Percentiles rank a stretch among this genome's conserved stretches.
Conservation (phyloP, 2,888 invertebrate genomes). For the Adelphocoris suturalis region DNA sequence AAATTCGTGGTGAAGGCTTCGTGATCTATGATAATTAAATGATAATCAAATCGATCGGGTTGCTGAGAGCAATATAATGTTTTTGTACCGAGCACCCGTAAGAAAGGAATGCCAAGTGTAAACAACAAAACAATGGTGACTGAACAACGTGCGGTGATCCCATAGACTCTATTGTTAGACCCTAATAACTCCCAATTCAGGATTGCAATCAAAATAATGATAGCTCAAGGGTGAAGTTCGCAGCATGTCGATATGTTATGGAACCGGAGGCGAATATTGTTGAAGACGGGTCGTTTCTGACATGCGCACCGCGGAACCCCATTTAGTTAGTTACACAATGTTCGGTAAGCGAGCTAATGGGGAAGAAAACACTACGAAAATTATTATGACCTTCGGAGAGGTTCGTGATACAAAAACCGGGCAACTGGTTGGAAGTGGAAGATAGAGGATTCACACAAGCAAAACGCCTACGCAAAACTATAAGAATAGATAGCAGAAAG, state of each 20-base stretch:
- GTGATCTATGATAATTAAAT: no score
- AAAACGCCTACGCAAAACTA: slow-evolving; percentile 8
- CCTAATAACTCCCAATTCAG: no score
- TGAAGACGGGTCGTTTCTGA: not conserved
- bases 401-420: slow-evolving; percentile 11
- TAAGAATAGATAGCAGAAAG: not conserved
- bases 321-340: slow-evolving; percentile 10
- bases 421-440: not conserved
- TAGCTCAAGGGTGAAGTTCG: not conserved
- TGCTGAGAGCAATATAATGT: no score
- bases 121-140: no score
- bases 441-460: not conserved
- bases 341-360: slow-evolving; percentile 39
- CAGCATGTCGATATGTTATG: not conserved
- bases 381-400: not conserved
- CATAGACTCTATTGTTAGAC: no score
- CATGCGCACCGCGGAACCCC: not conserved
- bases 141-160: no score
- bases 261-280: not conserved
- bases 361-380: slow-evolving; percentile 33
- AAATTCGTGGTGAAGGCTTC: no score
- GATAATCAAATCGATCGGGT: no score
- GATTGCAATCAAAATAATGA: not conserved
- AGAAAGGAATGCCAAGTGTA: no score
- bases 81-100: no score